Evolutionary conservation across 1,140 invertebrate species (phyloP).

Genomic region (Campoletis sonorensis): DNA sequence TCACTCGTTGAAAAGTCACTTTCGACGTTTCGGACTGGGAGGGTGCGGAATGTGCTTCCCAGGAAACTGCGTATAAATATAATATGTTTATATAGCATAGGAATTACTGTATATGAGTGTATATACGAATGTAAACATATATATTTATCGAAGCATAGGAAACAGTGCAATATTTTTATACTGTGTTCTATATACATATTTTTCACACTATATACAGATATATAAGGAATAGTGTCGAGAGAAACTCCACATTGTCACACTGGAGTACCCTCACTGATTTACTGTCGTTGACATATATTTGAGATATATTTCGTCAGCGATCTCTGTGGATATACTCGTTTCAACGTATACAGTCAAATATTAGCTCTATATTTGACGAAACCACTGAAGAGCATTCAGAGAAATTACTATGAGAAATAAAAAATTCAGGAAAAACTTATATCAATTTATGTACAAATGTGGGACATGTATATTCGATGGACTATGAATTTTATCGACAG

Average conservation of each 20-base stretch:
- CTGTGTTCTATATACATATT: constrained; percentile 10
- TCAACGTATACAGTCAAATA: neutral
- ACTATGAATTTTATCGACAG: neutral
- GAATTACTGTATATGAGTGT: neutral
- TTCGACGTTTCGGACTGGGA: constrained; percentile 18
- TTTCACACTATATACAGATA: neutral
- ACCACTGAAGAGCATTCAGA: neutral
- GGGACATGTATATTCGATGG: neutral
- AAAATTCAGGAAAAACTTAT: neutral
- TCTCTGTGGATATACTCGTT: neutral
- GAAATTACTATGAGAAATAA: neutral
- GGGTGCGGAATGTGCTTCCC: neutral
- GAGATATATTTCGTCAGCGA: constrained; percentile 13
- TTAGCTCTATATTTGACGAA: neutral
- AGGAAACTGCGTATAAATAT: neutral
- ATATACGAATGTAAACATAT: neutral
- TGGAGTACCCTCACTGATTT: constrained; percentile 10
- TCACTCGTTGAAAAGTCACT: constrained; percentile 40
- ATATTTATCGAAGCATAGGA: too few species aligned
- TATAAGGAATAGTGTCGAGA: neutral
- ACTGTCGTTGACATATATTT: constrained; percentile 26
- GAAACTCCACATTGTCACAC: neutral
- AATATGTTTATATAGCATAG: neutral
- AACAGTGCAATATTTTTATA: too few species aligned
- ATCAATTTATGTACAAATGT: neutral